A percentile compares a stretch with the other conserved stretches of the same genome.
Evolutionary conservation across 37 sponge, comb jelly and placozoan genomes (phyloP).

Genomic region (Theonella swinhoei): DNA sequence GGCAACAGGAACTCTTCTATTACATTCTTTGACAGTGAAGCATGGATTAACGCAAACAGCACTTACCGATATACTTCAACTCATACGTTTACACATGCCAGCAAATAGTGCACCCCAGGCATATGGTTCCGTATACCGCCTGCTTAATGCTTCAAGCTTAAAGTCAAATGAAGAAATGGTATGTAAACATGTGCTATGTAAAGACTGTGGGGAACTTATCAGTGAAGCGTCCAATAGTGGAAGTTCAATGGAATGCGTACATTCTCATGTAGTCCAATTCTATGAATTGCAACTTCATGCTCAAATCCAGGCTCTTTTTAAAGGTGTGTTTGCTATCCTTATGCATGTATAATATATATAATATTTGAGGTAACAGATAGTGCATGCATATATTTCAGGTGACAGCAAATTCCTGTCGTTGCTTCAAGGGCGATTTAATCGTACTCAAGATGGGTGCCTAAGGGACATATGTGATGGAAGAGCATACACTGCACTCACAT

Average conservation of each 20-base stretch:
- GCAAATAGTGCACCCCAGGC: background rate
- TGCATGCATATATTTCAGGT: no score
- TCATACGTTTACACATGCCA: background rate
- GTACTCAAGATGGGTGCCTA: background rate
- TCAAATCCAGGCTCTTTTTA: background rate
- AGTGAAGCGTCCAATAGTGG: background rate
- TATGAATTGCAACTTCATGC: background rate
- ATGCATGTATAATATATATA: no score
- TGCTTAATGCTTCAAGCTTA: no score
- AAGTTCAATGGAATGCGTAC: background rate
- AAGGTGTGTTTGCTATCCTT: background rate
- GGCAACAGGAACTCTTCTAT: background rate
- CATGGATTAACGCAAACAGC: background rate
- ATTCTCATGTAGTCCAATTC: background rate
- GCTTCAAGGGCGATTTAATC: background rate
- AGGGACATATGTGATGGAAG: constrained; percentile 19
- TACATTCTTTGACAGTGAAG: background rate
- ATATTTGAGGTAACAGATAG: no score
- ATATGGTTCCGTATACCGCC: background rate
- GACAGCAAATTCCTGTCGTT: background rate
- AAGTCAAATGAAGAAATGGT: no score
- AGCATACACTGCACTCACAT: background rate
- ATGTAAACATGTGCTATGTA: background rate
- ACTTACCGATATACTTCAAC: background rate
- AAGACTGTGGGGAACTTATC: background rate